These are phyloP conservation scores for Astreopora myriophthalma DNA, from an alignment of 64 coral and sea anemone genomes.

Conservation along the genomic window DNA sequence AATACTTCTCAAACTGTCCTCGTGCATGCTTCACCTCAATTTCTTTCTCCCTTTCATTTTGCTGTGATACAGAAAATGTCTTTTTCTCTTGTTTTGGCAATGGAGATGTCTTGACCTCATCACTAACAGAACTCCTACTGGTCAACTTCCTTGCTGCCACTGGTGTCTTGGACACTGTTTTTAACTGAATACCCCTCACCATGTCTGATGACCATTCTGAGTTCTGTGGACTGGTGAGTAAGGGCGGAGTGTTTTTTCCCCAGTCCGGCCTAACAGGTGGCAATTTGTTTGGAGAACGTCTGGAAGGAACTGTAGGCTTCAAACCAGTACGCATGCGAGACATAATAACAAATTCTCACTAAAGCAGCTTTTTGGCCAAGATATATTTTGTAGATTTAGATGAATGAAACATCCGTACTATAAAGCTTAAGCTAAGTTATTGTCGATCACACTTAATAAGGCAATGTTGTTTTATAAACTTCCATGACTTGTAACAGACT, in stretches of 20 bases:
- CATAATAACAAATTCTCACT: background rate
- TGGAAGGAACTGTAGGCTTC: constrained; percentile 7
- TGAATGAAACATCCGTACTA: background rate
- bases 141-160: background rate
- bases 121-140: background rate
- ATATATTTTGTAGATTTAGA: background rate
- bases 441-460: background rate
- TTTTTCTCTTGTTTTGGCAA: background rate
- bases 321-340: constrained; percentile 51
- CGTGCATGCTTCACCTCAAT: background rate
- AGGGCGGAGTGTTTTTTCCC: background rate
- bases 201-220: constrained; percentile 40
- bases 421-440: background rate
- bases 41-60: constrained; percentile 50
- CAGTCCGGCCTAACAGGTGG: constrained; percentile 26
- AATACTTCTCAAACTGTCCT: background rate
- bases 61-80: background rate
- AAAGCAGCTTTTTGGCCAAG: background rate
- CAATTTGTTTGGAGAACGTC: constrained; percentile 44
- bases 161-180: constrained; percentile 27
- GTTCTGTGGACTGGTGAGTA: background rate
- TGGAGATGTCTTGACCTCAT: background rate
- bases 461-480: background rate
- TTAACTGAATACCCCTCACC: constrained; percentile 24
- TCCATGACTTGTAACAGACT: background rate